Base-by-base conservation (phyloP, 2,888 invertebrate genomes). In the Fabriciana adippe region DNA sequence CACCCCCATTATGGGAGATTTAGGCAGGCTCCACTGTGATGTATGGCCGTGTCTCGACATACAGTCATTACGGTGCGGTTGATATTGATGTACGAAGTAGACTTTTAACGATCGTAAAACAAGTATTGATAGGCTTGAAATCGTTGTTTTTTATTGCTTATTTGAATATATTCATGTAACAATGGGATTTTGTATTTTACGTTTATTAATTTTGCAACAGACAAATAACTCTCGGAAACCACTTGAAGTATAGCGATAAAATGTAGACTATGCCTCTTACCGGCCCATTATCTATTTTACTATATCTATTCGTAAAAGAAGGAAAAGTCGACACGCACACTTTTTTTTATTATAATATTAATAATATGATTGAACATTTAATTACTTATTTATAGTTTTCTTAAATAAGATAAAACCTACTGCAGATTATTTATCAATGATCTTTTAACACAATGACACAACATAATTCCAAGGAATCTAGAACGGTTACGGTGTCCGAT, bases 21-120 rank as follows among this genome's bases (percentile, higher is more conserved):
- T 75, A 76, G 81, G 75, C 81, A 79, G 80, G 77, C 76, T 61
- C 35, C 77, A 73, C 73, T 77, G 77, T 84, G 83, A 86, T 83
- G 73, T 79, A 87, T 78, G 80, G 79, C 74, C 74, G 72, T 68
- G 69, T 74, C 74, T 72, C 66, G 73, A 76, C 77, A 71, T 14
- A 18, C 75, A 77, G 73, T 76, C 75, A 78, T 85, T 81, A 79
- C 75, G 76, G 77, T 79, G 75, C 78, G 79, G 78, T 77, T 76
- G 70, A 76, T 79, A 79, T 78, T 81, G 77, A 84, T 80, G 55
- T 64, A 69, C 41, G 51, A 50, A 3, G 48, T 16, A 21, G 18
- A 41, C 35, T 64, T 48, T 59, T 59, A 59, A 59, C 59, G 26
- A 48, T 59, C 3, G 31, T 47, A 59, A 48, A 48, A 48, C 15